These are phyloP conservation scores for Leontocebus nigricollis DNA, from an alignment of 2,797 vertebrate genomes.

Conservation along the genomic window DNA sequence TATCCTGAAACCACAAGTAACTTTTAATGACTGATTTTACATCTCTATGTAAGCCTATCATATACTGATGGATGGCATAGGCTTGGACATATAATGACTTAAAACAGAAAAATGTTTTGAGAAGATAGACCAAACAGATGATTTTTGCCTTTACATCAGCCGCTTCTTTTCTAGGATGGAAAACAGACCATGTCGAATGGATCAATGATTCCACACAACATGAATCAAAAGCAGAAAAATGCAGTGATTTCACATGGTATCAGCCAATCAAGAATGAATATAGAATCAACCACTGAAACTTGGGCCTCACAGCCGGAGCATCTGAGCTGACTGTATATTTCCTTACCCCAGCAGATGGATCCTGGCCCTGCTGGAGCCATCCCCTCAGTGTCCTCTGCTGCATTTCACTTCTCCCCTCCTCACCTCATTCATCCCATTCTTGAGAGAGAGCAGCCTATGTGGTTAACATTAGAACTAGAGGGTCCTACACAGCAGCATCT, in stretches of 20 bases:
- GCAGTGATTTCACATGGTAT: conserved; percentile 41
- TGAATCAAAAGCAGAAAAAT: conserved; percentile 58
- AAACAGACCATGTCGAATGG: not conserved
- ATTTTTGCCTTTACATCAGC: conserved; percentile 40
- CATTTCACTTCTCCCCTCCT: not conserved
- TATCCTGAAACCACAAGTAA: not conserved
- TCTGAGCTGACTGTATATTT: not conserved
- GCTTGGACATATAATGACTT: not conserved
- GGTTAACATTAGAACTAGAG: conserved; percentile 58
- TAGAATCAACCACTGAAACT: conserved; percentile 34
- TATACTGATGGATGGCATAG: not conserved
- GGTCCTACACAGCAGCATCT: not conserved
- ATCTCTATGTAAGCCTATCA: not conserved
- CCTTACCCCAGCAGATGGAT: not conserved
- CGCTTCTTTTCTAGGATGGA: conserved; percentile 27
- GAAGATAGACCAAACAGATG: not conserved
- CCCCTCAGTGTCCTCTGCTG: not conserved
- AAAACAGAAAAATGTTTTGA: not conserved
- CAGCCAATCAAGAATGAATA: conserved; percentile 51
- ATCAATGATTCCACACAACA: conserved; percentile 42
- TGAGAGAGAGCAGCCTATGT: conserved; percentile 9
- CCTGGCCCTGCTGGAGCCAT: not conserved
- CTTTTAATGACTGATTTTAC: not conserved
- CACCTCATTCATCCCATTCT: not conserved
- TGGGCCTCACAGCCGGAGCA: not conserved